These are phyloP conservation scores for Cyclina sinensis DNA, from an alignment of 1,140 invertebrate genomes.

Conservation along the genomic window DNA sequence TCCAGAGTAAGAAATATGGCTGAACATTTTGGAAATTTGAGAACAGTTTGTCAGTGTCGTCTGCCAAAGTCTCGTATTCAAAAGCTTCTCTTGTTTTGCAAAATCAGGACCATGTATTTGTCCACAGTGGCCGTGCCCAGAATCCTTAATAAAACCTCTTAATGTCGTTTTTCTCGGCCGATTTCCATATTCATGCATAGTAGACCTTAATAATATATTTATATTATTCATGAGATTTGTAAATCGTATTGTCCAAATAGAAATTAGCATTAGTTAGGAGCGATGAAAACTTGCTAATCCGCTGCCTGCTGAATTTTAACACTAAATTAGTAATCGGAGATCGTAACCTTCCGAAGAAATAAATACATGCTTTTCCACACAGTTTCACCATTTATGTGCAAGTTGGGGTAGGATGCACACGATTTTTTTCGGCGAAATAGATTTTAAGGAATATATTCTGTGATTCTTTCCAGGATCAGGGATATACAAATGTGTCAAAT, in stretches of 20 bases:
- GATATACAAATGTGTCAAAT: not conserved
- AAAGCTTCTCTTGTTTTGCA: not conserved
- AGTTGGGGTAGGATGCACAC: constrained; percentile 20
- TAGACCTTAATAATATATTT: constrained; percentile 68
- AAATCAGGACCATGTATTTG: not conserved
- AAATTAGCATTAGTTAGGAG: constrained; percentile 69
- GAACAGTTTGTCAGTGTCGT: too few relatives aligned
- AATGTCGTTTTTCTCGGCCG: constrained; percentile 38
- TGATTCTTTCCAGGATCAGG: not conserved
- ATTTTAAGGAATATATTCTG: constrained; percentile 5
- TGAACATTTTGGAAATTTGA: too few relatives aligned
- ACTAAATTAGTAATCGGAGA: constrained; percentile 67
- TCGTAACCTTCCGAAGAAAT: constrained; percentile 46
- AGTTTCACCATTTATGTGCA: constrained; percentile 48
- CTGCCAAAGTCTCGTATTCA: not conserved
- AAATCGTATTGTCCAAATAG: constrained; percentile 69
- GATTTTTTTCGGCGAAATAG: not conserved
- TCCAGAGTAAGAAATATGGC: too few relatives aligned
- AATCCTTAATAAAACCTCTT: constrained; percentile 45
- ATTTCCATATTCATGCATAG: constrained; percentile 59
- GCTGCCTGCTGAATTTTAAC: constrained; percentile 67
- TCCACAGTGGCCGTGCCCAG: constrained; percentile 18
- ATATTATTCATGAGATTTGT: constrained; percentile 69
- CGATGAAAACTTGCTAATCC: constrained; percentile 65
- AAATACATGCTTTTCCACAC: constrained; percentile 54